These are phyloP conservation scores for Andrena flavipes DNA, from an alignment of 2,888 invertebrate genomes.

Conservation along the genomic window DNA sequence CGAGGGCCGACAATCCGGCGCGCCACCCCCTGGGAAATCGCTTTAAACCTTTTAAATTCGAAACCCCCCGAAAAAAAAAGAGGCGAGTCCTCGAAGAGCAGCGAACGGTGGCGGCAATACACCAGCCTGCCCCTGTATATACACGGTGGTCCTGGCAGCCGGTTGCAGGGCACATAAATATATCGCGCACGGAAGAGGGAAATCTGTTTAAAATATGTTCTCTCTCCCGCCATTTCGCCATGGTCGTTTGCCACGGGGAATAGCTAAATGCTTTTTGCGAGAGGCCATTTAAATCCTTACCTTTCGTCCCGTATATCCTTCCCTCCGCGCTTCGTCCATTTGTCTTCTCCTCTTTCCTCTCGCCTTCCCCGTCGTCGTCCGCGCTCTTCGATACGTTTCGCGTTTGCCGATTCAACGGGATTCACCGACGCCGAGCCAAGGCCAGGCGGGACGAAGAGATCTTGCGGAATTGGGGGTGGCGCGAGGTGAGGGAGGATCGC, in stretches of 20 bases:
- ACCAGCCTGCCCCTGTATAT: conserved; percentile 16
- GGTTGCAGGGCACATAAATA: conserved; percentile 81
- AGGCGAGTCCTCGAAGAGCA: conserved; percentile 65
- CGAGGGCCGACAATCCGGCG: conserved; percentile 75
- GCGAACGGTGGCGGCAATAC: conserved; percentile 44
- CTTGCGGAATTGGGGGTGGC: background rate
- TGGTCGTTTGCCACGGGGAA: conserved; percentile 85
- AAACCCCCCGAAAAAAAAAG: conserved; percentile 70
- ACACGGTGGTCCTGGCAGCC: conserved; percentile 60
- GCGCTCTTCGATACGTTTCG: conserved; percentile 24
- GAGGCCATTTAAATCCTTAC: conserved; percentile 84
- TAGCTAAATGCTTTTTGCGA: conserved; percentile 85
- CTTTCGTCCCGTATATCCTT: conserved; percentile 72
- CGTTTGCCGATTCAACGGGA: conserved; percentile 33
- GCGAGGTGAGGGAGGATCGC: conserved; percentile 1
- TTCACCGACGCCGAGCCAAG: background rate
- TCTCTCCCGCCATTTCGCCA: conserved; percentile 80
- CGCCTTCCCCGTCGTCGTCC: conserved; percentile 62
- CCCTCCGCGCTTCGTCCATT: conserved; percentile 46
- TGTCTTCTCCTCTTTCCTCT: conserved; percentile 49
- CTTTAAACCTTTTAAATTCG: conserved; percentile 84
- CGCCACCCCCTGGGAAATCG: conserved; percentile 83
- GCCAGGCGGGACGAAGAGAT: conserved; percentile 6
- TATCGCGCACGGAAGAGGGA: conserved; percentile 80
- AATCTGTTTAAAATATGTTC: conserved; percentile 84